Percentiles rank a stretch among this genome's conserved stretches.
These are phyloP conservation scores for Phaonia tiefii DNA, from an alignment of 2,888 invertebrate genomes.

Conservation along the genomic window DNA sequence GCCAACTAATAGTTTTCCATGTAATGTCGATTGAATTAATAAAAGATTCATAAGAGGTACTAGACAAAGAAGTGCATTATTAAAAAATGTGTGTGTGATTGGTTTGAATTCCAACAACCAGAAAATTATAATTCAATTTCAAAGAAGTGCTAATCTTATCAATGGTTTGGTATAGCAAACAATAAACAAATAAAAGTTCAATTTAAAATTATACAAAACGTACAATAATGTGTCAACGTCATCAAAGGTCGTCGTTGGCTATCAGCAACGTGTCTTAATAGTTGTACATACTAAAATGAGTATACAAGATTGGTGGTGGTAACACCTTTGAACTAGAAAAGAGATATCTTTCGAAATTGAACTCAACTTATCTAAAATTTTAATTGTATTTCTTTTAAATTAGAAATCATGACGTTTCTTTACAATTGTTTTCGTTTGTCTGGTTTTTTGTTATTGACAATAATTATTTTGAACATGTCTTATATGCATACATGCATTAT, in stretches of 20 bases:
- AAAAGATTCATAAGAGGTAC: too few relatives aligned
- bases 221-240: slow-evolving; percentile 60
- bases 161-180: neutral
- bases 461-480: slow-evolving; percentile 11
- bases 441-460: slow-evolving; percentile 1
- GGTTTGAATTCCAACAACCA: neutral
- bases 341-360: too few relatives aligned
- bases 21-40: slow-evolving; percentile 24
- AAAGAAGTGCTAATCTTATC: neutral
- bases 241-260: slow-evolving; percentile 55
- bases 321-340: too few relatives aligned
- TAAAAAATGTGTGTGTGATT: neutral
- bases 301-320: too few relatives aligned
- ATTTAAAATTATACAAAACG: slow-evolving; percentile 22
- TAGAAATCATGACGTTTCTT: neutral
- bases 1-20: slow-evolving; percentile 37
- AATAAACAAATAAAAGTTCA: slow-evolving; percentile 18
- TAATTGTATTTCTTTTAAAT: too few relatives aligned
- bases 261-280: neutral
- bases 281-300: too few relatives aligned
- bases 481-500: neutral
- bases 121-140: slow-evolving; percentile 1
- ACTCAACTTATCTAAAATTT: too few relatives aligned
- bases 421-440: neutral
- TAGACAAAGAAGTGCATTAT: neutral